Conservation (phyloP, 1,140 invertebrate genomes). For the Lepidurus arcticus region DNA sequence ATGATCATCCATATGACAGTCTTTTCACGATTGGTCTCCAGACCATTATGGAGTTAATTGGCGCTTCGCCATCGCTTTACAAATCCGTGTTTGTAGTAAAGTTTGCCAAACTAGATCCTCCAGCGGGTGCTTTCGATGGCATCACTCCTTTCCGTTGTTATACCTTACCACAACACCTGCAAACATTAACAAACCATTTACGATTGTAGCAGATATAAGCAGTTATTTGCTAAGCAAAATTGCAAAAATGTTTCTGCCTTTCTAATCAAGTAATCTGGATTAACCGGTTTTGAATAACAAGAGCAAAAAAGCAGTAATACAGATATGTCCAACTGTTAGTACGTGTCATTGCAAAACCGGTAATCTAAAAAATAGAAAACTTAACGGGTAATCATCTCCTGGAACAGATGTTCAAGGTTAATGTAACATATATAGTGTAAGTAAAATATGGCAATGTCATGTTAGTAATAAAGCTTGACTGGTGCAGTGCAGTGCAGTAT, state of each 20-base stretch:
- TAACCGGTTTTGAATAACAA: too few relatives aligned
- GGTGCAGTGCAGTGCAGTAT: too few relatives aligned
- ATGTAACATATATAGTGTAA: too few relatives aligned
- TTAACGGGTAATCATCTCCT: too few relatives aligned
- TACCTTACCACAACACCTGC: neutral
- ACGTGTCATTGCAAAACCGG: too few relatives aligned
- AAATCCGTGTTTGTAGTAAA: neutral
- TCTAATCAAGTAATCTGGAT: too few relatives aligned
- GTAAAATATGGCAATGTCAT: too few relatives aligned
- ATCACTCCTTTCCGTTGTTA: neutral
- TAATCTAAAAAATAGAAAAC: too few relatives aligned
- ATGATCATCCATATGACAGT: neutral
- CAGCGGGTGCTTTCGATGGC: neutral
- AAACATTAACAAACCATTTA: neutral
- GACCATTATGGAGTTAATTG: neutral
- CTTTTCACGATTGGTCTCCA: neutral
- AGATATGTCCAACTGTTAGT: neutral
- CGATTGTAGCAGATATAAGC: neutral
- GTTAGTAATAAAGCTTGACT: too few relatives aligned
- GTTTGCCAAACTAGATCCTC: neutral
- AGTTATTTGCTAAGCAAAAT: neutral
- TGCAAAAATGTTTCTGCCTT: neutral
- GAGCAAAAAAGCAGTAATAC: too few relatives aligned
- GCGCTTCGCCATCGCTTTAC: neutral
- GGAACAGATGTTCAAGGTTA: too few relatives aligned